phyloP scores from a whole-genome alignment of 2,888 invertebrate species.

The Drosophila rubida region DNA sequence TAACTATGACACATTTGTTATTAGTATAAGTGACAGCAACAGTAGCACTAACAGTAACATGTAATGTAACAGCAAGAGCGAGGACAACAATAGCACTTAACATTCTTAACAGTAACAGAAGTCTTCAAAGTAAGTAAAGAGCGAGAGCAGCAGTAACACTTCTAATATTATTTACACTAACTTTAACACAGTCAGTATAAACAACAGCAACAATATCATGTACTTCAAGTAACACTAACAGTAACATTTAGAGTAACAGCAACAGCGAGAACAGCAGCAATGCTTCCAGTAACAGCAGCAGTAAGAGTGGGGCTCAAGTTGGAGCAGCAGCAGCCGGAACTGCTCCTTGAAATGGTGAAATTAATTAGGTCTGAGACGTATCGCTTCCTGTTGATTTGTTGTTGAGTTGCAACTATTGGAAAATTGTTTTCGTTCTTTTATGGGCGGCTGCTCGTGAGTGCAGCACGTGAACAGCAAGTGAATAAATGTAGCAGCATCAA shows the following conservation, averaged over 20 bases:
- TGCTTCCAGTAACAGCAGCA: background rate
- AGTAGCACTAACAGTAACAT: no score
- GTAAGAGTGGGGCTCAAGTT: no score
- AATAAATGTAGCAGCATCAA: constrained; percentile 40
- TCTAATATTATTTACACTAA: background rate
- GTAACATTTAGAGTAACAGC: background rate
- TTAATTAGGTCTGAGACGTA: constrained; percentile 18
- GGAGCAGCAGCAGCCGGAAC: background rate
- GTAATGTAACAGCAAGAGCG: background rate
- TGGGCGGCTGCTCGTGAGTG: constrained; percentile 10
- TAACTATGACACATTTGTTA: no score
- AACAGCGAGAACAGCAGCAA: constrained; percentile 29
- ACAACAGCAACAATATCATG: background rate
- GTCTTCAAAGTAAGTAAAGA: background rate
- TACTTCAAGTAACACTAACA: no score
- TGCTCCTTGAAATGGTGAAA: background rate
- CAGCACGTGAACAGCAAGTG: constrained; percentile 36
- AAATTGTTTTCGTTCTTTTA: constrained; percentile 16
- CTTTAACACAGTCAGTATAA: no score
- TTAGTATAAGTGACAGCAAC: no score
- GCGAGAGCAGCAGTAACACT: background rate
- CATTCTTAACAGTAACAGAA: background rate
- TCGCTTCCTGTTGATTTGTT: constrained; percentile 33
- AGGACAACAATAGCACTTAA: background rate
- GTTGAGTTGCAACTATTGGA: constrained; percentile 6